Evolutionary conservation across 1,140 invertebrate genomes (phyloP), one percentile per base, ranked within the genome.

Genomic region (Lepidurus apus): DNA sequence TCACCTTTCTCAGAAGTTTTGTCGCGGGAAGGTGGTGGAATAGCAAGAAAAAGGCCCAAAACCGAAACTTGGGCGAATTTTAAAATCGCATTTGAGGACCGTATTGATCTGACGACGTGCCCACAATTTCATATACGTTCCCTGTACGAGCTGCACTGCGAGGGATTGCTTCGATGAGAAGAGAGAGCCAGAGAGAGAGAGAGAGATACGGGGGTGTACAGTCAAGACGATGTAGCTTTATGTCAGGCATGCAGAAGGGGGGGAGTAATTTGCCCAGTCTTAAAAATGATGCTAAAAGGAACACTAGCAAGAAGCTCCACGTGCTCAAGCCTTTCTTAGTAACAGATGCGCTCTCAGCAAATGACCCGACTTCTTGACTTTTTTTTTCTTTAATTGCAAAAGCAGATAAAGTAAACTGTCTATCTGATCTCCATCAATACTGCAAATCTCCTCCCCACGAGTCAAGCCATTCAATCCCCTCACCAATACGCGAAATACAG

Each of bases 71-170:
- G 21, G 17, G 17, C 53, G 17, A 65, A 5, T n/a, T n/a, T 65
- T 65, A 65, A 9, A 65, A 65, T 65, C 53, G 53, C 53, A 65
- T 65, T 65, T 65, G 17, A 21, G n/a, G 7, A 13, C 13, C 9
- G 53, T 65, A 65, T 65, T 65, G 53, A 65, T 65, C 53, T 13
- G 53, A 65, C 13, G 53, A 65, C 53, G 53, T 65, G 13, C n/a
- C 17, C 53, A 13, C 53, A 11, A 65, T n/a, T 21, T 21, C 21
- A 9, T 17, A 17, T 21, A 65, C 8, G 53, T 65, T 65, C 53
- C 17, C 53, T 65, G 53, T 65, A 65, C 17, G 21, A 13, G 53
- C 53, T 65, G 8, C 53, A 65, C 21, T n/a, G 53, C 53, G 21
- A 65, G 21, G 17, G 17, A 13, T n/a, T 13, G n/a, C 53, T 1